Evolutionary conservation across 2,888 invertebrate genomes (phyloP), one percentile per base, ranked within the genome.

Genomic region (Archips xylosteana): DNA sequence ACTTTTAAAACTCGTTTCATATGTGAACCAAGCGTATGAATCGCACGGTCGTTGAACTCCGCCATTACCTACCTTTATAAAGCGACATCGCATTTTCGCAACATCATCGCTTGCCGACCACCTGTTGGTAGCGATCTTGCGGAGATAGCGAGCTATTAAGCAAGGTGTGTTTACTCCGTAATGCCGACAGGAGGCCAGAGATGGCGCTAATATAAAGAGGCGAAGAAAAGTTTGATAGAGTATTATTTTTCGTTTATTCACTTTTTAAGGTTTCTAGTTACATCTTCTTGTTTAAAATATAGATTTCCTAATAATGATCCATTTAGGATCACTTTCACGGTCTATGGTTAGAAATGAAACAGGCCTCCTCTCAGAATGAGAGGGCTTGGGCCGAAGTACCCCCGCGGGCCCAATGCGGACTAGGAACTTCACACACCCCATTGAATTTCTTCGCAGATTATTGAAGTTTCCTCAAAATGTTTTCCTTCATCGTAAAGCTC

Each of bases 71-170:
- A n/a, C 9, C 23, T 5, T 34, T 2, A 45, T 9, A 62, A 32
- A 72, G 72, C 67, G 67, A 72, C 72, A 68, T 72, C 72, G 39
- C 34, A 39, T 62, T 54, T 9, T 45, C 45, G 45, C 12, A 12
- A 45, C 36, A 72, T 39, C 36, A 15, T 36, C 39, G 47, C 47
- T 54, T 2, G 15, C 54, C 23, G 32, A 54, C 61, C 72, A 72
- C 72, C 57, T 72, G 72, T 72, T 72, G 72, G 51, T 57, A 32
- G 23, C 34, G 47, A 36, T 57, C 9, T 9, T n/a, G 6, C 10
- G 42, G 13, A 49, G 12, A 34, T 12, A 15, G 45, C 45, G 47
- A 10, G 54, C 13, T 34, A 32, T 13, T 8, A 15, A 57, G 67
- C 10, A 57, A 47, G 54, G 63, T 36, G 34, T 8, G 54, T 36